Evolutionary conservation across 2,113 vertebrate genomes (phyloP).

Genomic region (Periophthalmodon schlosseri): DNA sequence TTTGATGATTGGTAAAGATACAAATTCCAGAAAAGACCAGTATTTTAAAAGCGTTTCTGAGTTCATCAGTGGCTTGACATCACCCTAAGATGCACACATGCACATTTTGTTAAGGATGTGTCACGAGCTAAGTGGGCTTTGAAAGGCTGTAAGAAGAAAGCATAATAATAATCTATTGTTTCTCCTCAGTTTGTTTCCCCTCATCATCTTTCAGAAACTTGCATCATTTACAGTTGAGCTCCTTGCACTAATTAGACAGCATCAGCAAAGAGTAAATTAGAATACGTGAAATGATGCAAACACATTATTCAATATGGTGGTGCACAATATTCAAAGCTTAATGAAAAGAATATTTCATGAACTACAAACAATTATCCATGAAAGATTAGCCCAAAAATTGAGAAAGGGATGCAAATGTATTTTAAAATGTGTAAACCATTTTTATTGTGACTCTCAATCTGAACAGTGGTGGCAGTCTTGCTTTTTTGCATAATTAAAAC

Average conservation of each 20-base stretch:
- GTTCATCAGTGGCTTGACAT: background rate
- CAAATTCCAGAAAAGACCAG: background rate
- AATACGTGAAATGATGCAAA: background rate
- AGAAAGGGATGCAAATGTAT: background rate
- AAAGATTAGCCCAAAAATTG: background rate
- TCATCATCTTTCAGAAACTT: slow-evolving; percentile 60
- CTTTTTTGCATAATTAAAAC: too few relatives aligned
- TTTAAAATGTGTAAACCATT: background rate
- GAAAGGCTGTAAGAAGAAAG: background rate
- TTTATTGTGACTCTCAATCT: background rate
- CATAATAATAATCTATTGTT: slow-evolving; percentile 32
- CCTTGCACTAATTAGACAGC: slow-evolving; percentile 51
- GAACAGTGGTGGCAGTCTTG: background rate
- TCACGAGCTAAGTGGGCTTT: background rate
- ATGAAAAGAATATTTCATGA: background rate
- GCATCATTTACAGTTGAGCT: slow-evolving; percentile 55
- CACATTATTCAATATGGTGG: background rate
- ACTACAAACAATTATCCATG: background rate
- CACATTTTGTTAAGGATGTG: background rate
- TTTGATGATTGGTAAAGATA: background rate
- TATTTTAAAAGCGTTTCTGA: background rate
- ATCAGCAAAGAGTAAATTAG: slow-evolving; percentile 4
- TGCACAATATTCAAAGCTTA: background rate
- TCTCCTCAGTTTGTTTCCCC: slow-evolving; percentile 5
- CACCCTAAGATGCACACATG: background rate